A percentile compares a stretch with the other conserved stretches of the same genome.
These are phyloP conservation scores for Drosophila sp. DNA, from an alignment of 1,140 invertebrate species.

Conservation along the genomic window DNA sequence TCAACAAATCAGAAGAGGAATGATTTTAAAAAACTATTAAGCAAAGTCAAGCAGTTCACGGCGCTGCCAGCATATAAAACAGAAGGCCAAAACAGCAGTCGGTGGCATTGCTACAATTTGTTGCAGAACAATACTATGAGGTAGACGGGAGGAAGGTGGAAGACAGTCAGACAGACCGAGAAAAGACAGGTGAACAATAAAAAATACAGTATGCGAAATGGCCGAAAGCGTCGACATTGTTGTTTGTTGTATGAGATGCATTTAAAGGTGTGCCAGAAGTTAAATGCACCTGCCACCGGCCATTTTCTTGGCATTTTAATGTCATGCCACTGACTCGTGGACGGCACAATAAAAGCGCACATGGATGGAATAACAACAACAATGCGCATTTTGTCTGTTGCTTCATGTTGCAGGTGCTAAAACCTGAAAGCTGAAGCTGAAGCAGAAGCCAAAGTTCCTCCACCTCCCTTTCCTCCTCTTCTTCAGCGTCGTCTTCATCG, in stretches of 20 bases:
- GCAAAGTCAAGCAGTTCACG: conserved; percentile 34
- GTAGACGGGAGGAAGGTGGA: not conserved
- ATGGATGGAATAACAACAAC: conserved; percentile 22
- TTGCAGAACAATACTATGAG: conserved; percentile 35
- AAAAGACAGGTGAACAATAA: conserved; percentile 52
- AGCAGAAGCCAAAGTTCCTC: conserved; percentile 41
- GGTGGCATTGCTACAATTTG: conserved; percentile 50
- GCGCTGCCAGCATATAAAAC: conserved; percentile 37
- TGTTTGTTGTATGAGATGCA: conserved; percentile 30
- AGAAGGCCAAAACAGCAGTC: conserved; percentile 33
- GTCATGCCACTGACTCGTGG: conserved; percentile 26
- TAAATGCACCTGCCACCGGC: conserved; percentile 77
- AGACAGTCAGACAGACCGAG: conserved; percentile 23
- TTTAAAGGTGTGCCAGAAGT: conserved; percentile 71
- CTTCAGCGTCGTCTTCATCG: not conserved
- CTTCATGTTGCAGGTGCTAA: conserved; percentile 61
- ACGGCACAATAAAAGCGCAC: conserved; percentile 47
- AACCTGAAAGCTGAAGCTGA: conserved; percentile 50
- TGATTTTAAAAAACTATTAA: conserved; percentile 34
- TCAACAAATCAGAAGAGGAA: not conserved
- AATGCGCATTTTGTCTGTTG: conserved; percentile 51
- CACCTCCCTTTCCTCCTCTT: no score
- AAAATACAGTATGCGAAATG: conserved; percentile 52
- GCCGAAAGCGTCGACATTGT: conserved; percentile 65
- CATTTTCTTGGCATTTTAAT: conserved; percentile 39